Evolutionary conservation across 2,113 vertebrate genomes (phyloP).

Genomic region (Heliornis fulica): DNA sequence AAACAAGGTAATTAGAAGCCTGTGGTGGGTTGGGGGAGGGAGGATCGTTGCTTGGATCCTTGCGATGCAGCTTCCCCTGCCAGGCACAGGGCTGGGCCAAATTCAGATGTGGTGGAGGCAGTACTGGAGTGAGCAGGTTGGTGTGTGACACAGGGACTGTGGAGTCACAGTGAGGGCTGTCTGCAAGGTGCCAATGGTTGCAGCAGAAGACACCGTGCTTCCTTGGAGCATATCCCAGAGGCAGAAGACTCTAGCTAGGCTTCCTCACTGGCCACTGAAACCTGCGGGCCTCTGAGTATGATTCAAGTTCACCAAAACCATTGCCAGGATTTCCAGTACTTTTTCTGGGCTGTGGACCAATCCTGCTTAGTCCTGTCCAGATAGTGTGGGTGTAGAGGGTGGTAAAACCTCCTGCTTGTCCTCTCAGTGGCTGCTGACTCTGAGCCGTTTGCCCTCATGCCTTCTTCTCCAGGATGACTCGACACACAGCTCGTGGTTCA

Average conservation of each 20-base stretch:
- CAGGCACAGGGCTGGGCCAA: neutral
- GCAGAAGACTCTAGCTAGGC: neutral
- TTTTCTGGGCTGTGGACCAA: constrained; percentile 29
- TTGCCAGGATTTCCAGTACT: neutral
- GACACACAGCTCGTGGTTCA: neutral
- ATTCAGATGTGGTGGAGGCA: neutral
- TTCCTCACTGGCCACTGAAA: neutral
- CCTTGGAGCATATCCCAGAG: neutral
- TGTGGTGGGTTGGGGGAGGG: neutral
- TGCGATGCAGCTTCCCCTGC: neutral
- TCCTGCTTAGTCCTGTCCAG: neutral
- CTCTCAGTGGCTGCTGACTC: neutral
- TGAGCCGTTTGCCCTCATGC: neutral
- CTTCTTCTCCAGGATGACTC: neutral
- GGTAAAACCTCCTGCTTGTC: neutral
- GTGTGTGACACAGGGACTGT: neutral
- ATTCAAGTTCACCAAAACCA: neutral
- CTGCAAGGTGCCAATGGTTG: neutral
- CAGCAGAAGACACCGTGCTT: neutral
- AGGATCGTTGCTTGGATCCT: neutral
- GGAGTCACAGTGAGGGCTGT: neutral
- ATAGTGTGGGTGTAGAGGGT: neutral
- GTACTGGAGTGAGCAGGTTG: fast-evolving
- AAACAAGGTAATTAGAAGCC: constrained; percentile 41
- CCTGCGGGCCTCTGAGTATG: neutral